Evolutionary conservation across 2,888 invertebrate genomes (phyloP).

Genomic region (Ophion slaviceki): DNA sequence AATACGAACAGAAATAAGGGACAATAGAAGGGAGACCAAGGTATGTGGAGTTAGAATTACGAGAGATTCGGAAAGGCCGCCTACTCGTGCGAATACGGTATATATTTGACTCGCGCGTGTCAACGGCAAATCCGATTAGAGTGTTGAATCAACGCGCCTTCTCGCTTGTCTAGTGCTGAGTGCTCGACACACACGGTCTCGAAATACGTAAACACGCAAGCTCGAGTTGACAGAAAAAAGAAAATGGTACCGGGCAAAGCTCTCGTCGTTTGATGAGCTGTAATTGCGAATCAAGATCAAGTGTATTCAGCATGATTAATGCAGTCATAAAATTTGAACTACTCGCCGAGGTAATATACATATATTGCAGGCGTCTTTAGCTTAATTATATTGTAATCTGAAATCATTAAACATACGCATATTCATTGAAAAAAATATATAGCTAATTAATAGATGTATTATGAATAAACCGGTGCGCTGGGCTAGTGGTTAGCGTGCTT

Average conservation of each 20-base stretch:
- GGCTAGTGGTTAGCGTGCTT: too few relatives aligned
- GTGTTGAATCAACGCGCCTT: constrained; percentile 54
- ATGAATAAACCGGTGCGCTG: too few relatives aligned
- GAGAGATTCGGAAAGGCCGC: not conserved
- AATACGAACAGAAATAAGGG: too few relatives aligned
- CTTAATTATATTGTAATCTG: too few relatives aligned
- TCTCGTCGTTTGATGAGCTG: constrained; percentile 4
- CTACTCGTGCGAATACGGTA: constrained; percentile 4
- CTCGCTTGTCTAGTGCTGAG: constrained; percentile 5
- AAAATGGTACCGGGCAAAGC: not conserved
- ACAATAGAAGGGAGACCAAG: not conserved
- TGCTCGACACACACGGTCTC: constrained; percentile 10
- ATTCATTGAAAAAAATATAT: too few relatives aligned
- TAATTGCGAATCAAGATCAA: constrained; percentile 13
- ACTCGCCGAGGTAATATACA: not conserved
- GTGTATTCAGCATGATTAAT: constrained; percentile 17
- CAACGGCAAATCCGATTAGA: constrained; percentile 59
- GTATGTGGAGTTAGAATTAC: not conserved
- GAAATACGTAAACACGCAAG: constrained; percentile 17
- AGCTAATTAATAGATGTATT: too few relatives aligned
- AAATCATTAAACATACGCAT: too few relatives aligned
- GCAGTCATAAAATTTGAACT: constrained; percentile 1
- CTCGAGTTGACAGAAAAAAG: not conserved
- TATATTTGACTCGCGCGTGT: constrained; percentile 52
- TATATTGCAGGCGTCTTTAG: too few relatives aligned